Conservation (phyloP, 64 coral and sea anemone species). For the Stichodactyla helianthus region DNA sequence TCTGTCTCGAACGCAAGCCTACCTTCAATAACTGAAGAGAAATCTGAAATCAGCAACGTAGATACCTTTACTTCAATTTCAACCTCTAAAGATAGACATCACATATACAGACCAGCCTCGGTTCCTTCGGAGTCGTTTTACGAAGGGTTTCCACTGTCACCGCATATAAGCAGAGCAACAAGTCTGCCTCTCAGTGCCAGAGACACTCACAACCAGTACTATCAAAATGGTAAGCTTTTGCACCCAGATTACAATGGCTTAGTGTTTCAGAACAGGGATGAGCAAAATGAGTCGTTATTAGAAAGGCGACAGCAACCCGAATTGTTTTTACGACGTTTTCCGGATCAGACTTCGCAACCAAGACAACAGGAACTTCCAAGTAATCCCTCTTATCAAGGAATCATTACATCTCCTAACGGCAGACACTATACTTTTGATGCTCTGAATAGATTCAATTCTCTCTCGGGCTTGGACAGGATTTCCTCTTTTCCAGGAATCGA, state of each 20-base stretch:
- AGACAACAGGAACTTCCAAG: background rate
- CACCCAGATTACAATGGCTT: background rate
- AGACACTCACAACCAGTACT: background rate
- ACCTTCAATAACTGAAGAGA: conserved; percentile 8
- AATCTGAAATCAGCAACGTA: background rate
- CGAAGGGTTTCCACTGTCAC: background rate
- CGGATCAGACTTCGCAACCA: background rate
- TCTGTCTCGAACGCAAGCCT: conserved; percentile 14
- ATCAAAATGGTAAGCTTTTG: background rate
- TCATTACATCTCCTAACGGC: background rate
- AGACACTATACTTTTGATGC: background rate
- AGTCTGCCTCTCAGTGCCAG: background rate
- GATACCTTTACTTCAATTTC: background rate
- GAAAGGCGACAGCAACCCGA: background rate
- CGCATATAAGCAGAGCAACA: background rate
- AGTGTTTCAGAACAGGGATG: background rate
- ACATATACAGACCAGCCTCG: background rate
- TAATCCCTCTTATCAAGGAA: background rate
- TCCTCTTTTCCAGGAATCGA: background rate
- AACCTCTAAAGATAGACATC: background rate
- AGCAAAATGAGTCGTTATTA: background rate
- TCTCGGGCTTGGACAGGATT: background rate
- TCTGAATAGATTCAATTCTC: background rate
- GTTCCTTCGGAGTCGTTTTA: background rate
- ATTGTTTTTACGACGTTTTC: background rate